These are phyloP conservation scores for Chrysomela aeneicollis DNA, from an alignment of 2,888 invertebrate species.

Conservation along the genomic window DNA sequence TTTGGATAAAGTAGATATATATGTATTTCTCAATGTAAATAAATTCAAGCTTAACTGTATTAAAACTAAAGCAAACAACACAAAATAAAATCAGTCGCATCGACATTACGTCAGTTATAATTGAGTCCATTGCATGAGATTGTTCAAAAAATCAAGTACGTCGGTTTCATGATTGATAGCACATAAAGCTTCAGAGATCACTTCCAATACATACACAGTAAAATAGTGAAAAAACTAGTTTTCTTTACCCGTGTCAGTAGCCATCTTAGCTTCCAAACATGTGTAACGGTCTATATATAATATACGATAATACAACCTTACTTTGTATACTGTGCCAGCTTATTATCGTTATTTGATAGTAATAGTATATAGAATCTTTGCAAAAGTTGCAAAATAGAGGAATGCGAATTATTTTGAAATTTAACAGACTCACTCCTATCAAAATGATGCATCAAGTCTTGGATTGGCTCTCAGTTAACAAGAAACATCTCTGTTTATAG, in stretches of 20 bases:
- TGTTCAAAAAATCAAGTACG: conserved; percentile 13
- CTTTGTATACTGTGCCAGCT: conserved; percentile 4
- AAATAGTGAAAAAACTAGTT: background rate
- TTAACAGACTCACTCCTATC: background rate
- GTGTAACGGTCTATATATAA: conserved; percentile 8
- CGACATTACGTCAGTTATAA: conserved; percentile 3
- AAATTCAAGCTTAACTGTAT: background rate
- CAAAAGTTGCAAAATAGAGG: too few relatives aligned
- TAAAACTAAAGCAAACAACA: conserved; percentile 9
- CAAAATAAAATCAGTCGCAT: background rate
- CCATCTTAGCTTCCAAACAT: background rate
- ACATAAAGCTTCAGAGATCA: conserved; percentile 8
- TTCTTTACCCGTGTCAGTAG: too few relatives aligned
- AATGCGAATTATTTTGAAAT: too few relatives aligned
- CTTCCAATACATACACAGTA: conserved; percentile 2
- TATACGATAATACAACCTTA: conserved; percentile 4
- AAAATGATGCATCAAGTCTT: background rate
- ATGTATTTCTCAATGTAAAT: conserved; percentile 1
- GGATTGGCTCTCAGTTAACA: background rate
- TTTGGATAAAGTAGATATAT: conserved; percentile 5
- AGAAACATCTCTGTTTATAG: too few relatives aligned
- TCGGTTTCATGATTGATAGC: conserved; percentile 8
- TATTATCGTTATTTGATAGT: conserved; percentile 11
- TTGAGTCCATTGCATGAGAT: conserved; percentile 10
- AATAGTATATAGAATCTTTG: background rate